Evolutionary conservation across 1,140 invertebrate genomes (phyloP), one percentile per base, ranked within the genome.

Genomic region (Leptinotarsa undecemlineata): DNA sequence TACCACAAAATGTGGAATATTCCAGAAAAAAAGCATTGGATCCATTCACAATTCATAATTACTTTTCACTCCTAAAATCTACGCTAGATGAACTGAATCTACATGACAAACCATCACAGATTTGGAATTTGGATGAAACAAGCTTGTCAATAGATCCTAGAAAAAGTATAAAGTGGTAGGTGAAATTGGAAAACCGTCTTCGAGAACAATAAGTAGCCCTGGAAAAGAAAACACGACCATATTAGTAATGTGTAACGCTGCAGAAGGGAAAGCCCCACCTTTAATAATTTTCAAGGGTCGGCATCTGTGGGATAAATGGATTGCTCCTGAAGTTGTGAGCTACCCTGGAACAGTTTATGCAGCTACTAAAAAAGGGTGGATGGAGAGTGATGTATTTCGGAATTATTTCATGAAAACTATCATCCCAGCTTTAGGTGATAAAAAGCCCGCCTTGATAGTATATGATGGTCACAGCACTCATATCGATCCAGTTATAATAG

Each of bases 381-480:
- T 84, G 80, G 23, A 83, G 72, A 75, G 77, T 48, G 69, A 71
- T 14, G 62, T 75, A 11, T 74, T 74, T 62, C 11, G 64, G 51
- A 80, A 72, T 75, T 84, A 72, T 81, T 85, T 79, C 64, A 74
- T 68, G 81, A 83, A 74, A 80, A 79, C 47, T 81, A 83, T 74
- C 42, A 66, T 82, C n/a, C 66, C 66, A 74, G 68, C 42, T n/a
- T 68, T 82, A 42, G 75, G 75, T 17, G 26, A 72, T 60, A 67
- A 81, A 67, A 67, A 80, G 26, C 82, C 81, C 42, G 73, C 81
- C 42, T 61, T 83, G 48, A 63, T 83, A 26, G 74, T 85, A 81
- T 84, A 81, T 77, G 84, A 85, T 78, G 83, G 81, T n/a, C 83
- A 85, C 76, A 71, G 71, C 26, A 82, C 76, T 51, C 84, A 85